Evolutionary conservation across 2,797 vertebrate genomes (phyloP), one percentile per base, ranked within the genome.

Genomic region (Pseudochromis fuscus): DNA sequence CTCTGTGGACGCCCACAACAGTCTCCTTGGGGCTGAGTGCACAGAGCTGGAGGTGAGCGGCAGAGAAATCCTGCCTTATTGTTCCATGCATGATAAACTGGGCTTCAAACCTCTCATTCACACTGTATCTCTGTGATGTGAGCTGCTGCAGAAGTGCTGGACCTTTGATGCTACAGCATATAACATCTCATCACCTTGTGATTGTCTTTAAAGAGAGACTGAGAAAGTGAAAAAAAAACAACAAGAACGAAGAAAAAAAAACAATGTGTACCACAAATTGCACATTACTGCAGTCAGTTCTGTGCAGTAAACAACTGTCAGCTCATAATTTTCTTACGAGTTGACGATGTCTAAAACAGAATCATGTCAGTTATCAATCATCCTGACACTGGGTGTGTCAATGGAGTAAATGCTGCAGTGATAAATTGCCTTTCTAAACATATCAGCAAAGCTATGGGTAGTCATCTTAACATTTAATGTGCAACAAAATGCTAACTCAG

Each of bases 11-110:
- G 83, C 86, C 81, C 61, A 87, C 87, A 90, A 85, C 71, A 69
- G 85, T 87, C 86, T 83, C 67, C 67, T 88, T 85, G 51, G 81
- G 78, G 83, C 82, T 24, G 23, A 75, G 67, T 28, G 72, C 80
- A 81, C 84, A 85, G 73, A 90, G 78, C 91, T 55, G 75, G 86
- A 93, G 87, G 82, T 81, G 72, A 88, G 60, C 40, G 76, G 83
- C 52, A 21, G 82, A 84, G 75, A 87, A 90, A 93, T 94, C 68
- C 87, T 86, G 79, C 87, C 84, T 93, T 90, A 93, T 92, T 90
- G 87, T 85, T 86, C 75, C 44, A 24, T 10, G 51, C 37, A 56
- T 66, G 75, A 89, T 87, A 81, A 85, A 89, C 84, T 85, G 89
- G 85, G 73, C 76, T 49, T 71, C 79, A 81, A 69, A 75, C 66